These are phyloP conservation scores for Psephotus haematonotus DNA, from an alignment of 2,113 vertebrate genomes.

Conservation along the genomic window DNA sequence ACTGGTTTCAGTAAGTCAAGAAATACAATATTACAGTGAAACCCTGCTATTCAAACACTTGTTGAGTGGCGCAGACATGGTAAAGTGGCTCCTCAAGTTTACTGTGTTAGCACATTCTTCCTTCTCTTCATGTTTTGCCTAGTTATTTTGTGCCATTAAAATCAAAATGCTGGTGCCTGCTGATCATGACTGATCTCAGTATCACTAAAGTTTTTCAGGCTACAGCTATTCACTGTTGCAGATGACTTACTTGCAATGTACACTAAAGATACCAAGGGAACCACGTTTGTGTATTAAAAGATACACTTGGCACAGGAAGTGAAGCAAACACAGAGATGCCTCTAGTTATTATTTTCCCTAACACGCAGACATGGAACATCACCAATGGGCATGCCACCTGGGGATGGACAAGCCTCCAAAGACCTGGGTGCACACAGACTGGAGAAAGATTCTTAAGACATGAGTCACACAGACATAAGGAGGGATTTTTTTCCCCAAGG, in stretches of 20 bases:
- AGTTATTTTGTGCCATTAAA: background rate
- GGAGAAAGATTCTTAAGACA: background rate
- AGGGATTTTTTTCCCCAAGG: background rate
- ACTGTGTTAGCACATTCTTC: background rate
- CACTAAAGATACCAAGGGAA: background rate
- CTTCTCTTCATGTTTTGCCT: background rate
- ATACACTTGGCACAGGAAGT: background rate
- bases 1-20: background rate
- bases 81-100: background rate
- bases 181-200: background rate
- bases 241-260: background rate
- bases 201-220: background rate
- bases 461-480: background rate
- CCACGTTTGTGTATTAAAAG: background rate
- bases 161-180: background rate
- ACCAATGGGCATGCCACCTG: rapidly evolving
- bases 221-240: background rate
- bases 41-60: background rate
- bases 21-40: background rate
- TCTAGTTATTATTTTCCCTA: background rate
- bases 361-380: rapidly evolving
- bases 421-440: background rate
- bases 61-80: background rate
- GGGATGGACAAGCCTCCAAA: background rate
- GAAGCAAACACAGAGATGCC: background rate